phyloP scores from a whole-genome alignment of 2,113 vertebrate species.

The Nesogale talazaci region DNA sequence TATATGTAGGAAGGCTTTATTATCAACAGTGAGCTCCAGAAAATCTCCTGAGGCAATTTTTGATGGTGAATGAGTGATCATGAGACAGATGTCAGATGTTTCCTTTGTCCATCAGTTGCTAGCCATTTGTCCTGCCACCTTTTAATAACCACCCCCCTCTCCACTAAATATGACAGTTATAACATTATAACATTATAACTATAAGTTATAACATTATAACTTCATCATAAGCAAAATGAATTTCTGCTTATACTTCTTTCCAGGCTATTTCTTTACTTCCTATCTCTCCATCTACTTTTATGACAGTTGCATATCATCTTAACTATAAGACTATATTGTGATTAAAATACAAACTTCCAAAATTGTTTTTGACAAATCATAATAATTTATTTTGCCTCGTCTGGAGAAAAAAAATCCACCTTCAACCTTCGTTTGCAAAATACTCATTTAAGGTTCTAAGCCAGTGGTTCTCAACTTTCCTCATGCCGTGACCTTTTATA shows the following conservation, averaged over 20 bases:
- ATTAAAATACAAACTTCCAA: slow-evolving; percentile 32
- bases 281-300: background rate
- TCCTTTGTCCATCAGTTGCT: background rate
- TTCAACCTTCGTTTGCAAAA: background rate
- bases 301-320: background rate
- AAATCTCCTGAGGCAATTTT: background rate
- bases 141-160: slow-evolving; percentile 3
- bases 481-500: too few relatives aligned
- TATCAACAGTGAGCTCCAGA: background rate
- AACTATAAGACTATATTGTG: slow-evolving; percentile 17
- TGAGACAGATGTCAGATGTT: background rate
- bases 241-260: background rate
- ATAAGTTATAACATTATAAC: too few relatives aligned
- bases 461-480: too few relatives aligned
- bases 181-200: too few relatives aligned
- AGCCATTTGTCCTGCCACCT: background rate
- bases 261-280: background rate
- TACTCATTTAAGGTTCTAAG: too few relatives aligned
- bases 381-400: background rate
- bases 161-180: background rate
- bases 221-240: background rate
- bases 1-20: background rate
- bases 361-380: background rate
- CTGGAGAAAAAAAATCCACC: slow-evolving; percentile 37
- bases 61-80: background rate